These are phyloP conservation scores for Geothlypis trichas DNA, from an alignment of 2,113 vertebrate species.

Conservation along the genomic window DNA sequence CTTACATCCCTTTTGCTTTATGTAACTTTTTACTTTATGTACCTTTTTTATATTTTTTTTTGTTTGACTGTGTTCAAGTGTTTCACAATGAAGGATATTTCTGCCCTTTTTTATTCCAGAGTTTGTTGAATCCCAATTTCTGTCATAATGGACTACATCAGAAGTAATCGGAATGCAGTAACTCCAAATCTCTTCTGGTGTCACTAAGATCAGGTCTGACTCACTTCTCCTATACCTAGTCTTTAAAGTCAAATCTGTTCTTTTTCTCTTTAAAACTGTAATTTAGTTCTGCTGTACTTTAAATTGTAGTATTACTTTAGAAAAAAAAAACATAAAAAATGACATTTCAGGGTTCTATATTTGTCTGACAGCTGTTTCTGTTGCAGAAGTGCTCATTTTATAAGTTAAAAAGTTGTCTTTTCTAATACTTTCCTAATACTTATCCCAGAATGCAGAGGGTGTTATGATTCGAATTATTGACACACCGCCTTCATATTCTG, in stretches of 20 bases:
- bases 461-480: background rate
- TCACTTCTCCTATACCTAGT: constrained; percentile 34
- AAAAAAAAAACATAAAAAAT: constrained; percentile 11
- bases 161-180: background rate
- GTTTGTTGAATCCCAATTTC: background rate
- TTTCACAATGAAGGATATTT: background rate
- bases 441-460: background rate
- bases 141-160: background rate
- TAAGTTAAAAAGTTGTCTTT: constrained; percentile 22
- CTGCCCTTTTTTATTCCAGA: background rate
- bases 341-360: constrained; percentile 54
- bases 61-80: background rate
- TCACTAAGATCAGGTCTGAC: constrained; percentile 25
- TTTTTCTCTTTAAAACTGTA: constrained; percentile 43
- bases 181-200: background rate
- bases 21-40: background rate
- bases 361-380: constrained; percentile 60
- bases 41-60: background rate
- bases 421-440: background rate
- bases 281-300: constrained; percentile 36
- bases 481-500: background rate
- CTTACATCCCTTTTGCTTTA: background rate
- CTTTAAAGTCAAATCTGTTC: constrained; percentile 36
- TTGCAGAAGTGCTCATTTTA: constrained; percentile 34
- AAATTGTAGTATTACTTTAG: constrained; percentile 4